Evolutionary conservation across 2,888 invertebrate species (phyloP), one percentile per base, ranked within the genome.

Genomic region (Rhagium mordax): DNA sequence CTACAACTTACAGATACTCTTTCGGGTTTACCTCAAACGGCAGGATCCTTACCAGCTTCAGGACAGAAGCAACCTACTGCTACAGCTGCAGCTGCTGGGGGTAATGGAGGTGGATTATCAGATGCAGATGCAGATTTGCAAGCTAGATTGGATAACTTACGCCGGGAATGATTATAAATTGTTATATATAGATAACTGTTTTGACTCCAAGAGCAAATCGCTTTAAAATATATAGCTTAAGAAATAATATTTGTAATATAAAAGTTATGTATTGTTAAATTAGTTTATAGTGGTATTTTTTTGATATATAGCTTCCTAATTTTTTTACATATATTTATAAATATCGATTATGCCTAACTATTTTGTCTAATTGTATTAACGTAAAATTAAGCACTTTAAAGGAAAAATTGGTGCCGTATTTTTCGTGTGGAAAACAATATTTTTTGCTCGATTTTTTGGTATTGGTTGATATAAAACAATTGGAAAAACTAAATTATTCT

Each of bases 51-150:
- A 48, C 90, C 90, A 41, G 88, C 90, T 48, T 82, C 89, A 51
- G 89, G 90, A 81, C 90, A 91, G 21, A 93, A 94, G 83, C 91
- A 91, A 71, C 93, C 94, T 13, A 89, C 92, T 77, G 90, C 92
- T 78, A 88, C 91, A 72, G 88, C 88, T 70, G 88, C 88, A 76
- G 85, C 87, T 72, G 86, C 87, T 16, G 88, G 86, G 74, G 88
- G 60, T 59, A 60, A 59, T 8, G 89, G 89, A 0, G 89, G 89
- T 8, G 88, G 89, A 18, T 84, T 93, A 71, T 91, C 92, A n/a
- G 97, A 96, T 88, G 96, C 97, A 0, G 98, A 99, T 90, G 98
- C 98, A 18, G 99, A 99, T 89, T 91, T 99, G 78, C 98, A 99
- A 90, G 98, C 98, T 67, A 91, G 99, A 79, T 91, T 99, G 82